These are phyloP conservation scores for Heteromyza rotundicornis DNA, from an alignment of 2,888 invertebrate genomes.

Conservation along the genomic window DNA sequence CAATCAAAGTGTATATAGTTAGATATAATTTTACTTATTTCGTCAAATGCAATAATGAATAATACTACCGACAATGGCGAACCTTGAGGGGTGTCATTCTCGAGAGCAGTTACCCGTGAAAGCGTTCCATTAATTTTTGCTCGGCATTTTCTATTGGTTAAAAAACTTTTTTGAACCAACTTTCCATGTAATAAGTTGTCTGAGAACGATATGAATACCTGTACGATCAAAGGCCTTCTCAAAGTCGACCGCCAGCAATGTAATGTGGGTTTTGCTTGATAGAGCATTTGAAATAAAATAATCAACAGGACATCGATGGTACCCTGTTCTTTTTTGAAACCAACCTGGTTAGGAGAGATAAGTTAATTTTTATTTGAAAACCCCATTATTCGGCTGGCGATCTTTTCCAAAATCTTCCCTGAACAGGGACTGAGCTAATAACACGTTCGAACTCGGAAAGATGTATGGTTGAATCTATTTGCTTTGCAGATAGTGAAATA, in stretches of 20 bases:
- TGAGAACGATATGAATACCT: conserved; percentile 13
- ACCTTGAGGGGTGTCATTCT: conserved; percentile 12
- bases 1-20: conserved; percentile 10
- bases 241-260: conserved; percentile 10
- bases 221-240: too few relatives aligned
- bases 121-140: conserved; percentile 18
- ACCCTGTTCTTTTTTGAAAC: conserved; percentile 12
- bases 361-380: conserved; percentile 5
- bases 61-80: conserved; percentile 25
- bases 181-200: conserved; percentile 10
- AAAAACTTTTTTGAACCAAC: conserved; percentile 22
- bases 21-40: too few relatives aligned
- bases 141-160: conserved; percentile 17
- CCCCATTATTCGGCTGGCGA: conserved; percentile 16
- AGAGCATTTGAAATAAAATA: conserved; percentile 15
- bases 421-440: background rate
- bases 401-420: conserved; percentile 21
- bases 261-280: conserved; percentile 14
- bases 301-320: conserved; percentile 6
- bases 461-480: background rate
- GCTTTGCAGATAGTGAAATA: background rate
- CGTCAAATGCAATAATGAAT: conserved; percentile 24
- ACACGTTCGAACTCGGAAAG: background rate
- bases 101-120: background rate
- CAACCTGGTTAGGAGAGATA: conserved; percentile 9